Base-by-base conservation (phyloP, 2,113 vertebrate genomes). In the Datnioides undecimradiatus region DNA sequence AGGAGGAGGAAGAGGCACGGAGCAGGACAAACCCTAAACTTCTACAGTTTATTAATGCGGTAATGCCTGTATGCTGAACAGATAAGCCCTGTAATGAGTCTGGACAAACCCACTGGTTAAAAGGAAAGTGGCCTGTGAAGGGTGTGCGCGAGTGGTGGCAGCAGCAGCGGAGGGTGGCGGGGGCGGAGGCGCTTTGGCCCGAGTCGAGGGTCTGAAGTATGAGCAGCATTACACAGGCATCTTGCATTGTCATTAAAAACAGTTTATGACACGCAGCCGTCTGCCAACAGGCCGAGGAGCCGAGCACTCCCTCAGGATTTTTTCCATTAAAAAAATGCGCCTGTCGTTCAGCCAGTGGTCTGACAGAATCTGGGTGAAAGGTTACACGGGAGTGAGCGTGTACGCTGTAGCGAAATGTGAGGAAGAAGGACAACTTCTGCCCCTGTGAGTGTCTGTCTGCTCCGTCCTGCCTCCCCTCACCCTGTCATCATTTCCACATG, bases 181-280 rank as follows among this genome's bases (percentile, higher is more conserved):
- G 8, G n/a, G n/a, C n/a, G n/a, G 54, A 46, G 62, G 60, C 12
- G 59, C 8, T 69, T n/a, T 73, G 75, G 80, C 60, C 55, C 8
- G 5, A 59, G 48, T 38, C 6, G 23, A 68, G 60, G 55, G 59
- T 68, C 70, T 85, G 36, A 71, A 59, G 83, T 38, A 90, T 79
- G 83, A 76, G 57, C 71, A 79, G 84, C 71, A 73, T 83, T 79
- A 77, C 80, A 60, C 82, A 89, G 82, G 83, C 91, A 90, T 90
- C 90, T 92, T 89, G 88, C 87, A 89, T 92, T 82, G 86, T 91
- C 91, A 90, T 94, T 94, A 93, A 93, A 90, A 84, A 78, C 70
- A 51, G 80, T 90, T 91, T 88, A 92, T 89, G 87, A 87, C 79
- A 74, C 25, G 9, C 71, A 59, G 46, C 57, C 83, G 59, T 85